These are phyloP conservation scores for Tragelaphus imberbis DNA, from an alignment of 2,113 vertebrate species.

Conservation along the genomic window DNA sequence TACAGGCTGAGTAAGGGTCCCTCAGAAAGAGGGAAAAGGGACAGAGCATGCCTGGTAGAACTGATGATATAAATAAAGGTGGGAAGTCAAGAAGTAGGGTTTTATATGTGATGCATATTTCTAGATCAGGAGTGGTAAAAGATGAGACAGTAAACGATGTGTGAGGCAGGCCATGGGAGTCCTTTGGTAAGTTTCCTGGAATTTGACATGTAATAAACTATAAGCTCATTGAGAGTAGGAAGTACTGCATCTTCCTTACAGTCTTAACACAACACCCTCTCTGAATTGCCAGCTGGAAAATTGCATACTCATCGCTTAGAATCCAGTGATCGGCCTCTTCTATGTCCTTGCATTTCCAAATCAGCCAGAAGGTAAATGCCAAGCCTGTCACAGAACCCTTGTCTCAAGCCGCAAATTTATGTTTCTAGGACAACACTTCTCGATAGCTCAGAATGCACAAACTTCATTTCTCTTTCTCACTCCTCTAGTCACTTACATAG, in stretches of 20 bases:
- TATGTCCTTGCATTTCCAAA: background rate
- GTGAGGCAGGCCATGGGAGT: background rate
- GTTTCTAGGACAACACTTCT: slow-evolving; percentile 33
- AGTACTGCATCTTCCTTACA: background rate
- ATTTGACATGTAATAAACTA: background rate
- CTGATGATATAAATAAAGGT: background rate
- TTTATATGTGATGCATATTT: background rate
- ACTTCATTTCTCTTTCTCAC: slow-evolving; percentile 32
- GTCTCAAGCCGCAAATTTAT: slow-evolving; percentile 11
- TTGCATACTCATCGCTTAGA: background rate
- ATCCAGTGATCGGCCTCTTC: background rate
- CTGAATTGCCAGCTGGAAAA: background rate
- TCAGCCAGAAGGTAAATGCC: background rate
- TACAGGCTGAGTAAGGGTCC: background rate
- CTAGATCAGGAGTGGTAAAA: background rate
- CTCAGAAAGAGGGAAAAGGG: background rate
- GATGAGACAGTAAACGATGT: background rate
- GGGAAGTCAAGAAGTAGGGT: background rate
- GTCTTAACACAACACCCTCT: background rate
- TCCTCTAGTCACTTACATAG: background rate
- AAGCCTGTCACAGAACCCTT: background rate
- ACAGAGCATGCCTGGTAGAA: background rate
- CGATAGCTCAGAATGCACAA: background rate
- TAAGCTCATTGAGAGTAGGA: background rate
- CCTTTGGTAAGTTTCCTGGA: background rate